Percentiles rank a stretch among this genome's conserved stretches.
Evolutionary conservation across 2,888 invertebrate genomes (phyloP).

Genomic region (Seira musarum): DNA sequence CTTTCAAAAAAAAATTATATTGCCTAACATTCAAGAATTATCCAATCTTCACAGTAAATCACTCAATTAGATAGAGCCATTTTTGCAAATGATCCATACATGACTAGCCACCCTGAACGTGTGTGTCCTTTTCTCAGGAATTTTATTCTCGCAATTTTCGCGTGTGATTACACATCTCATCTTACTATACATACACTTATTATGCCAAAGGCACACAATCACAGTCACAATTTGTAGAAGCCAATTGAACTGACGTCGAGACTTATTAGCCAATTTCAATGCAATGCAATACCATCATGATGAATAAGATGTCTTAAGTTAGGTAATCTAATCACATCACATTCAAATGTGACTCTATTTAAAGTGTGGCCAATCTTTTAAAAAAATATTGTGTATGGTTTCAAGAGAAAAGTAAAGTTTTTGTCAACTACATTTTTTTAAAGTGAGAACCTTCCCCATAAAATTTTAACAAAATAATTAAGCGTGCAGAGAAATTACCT

Average conservation of each 20-base stretch:
- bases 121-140: constrained; percentile 7
- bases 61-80: constrained; percentile 52
- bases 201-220: constrained; percentile 5
- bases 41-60: constrained; percentile 47
- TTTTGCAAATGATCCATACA: constrained; percentile 54
- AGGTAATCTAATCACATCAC: not conserved
- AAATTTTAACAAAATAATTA: too few species aligned
- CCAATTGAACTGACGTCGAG: not conserved
- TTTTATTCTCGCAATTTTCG: not conserved
- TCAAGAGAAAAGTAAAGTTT: too few species aligned
- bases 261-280: constrained; percentile 14
- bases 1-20: too few species aligned
- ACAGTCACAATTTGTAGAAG: not conserved
- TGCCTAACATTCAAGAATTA: too few species aligned
- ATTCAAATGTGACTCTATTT: not conserved
- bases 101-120: constrained; percentile 48
- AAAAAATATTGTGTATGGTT: not conserved
- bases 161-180: too few species aligned
- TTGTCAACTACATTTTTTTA: too few species aligned
- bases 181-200: too few species aligned
- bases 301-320: not conserved
- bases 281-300: not conserved
- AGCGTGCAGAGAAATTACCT: too few species aligned
- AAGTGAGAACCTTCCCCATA: too few species aligned
- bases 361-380: too few species aligned